phyloP scores from a whole-genome alignment of 2,888 invertebrate species.

The Zelleria hepariella region DNA sequence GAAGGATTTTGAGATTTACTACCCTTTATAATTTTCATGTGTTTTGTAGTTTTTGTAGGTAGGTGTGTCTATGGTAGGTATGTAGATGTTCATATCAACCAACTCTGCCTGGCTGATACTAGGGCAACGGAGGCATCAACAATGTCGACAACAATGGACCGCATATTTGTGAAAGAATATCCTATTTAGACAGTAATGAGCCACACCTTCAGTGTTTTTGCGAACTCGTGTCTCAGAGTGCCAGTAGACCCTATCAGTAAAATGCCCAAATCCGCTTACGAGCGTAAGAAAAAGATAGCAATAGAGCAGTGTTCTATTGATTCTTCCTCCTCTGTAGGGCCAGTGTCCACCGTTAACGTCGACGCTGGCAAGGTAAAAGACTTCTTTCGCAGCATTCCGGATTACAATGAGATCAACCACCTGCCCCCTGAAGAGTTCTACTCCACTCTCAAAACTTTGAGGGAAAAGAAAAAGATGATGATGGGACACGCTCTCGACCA shows the following conservation, averaged over 20 bases:
- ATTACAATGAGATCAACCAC: constrained; percentile 83
- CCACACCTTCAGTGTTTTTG: constrained; percentile 76
- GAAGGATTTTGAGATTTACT: too few relatives aligned
- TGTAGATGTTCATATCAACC: background rate
- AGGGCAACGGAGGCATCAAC: background rate
- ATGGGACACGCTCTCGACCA: constrained; percentile 44
- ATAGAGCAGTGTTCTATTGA: constrained; percentile 49
- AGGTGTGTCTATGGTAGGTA: too few relatives aligned
- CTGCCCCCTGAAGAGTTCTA: constrained; percentile 83
- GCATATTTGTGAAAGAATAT: background rate
- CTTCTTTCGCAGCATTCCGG: constrained; percentile 84
- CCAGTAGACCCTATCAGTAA: constrained; percentile 80
- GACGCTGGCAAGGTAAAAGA: constrained; percentile 76
- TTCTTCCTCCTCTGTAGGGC: constrained; percentile 37
- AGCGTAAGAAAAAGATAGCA: constrained; percentile 63
- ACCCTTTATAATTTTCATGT: too few relatives aligned
- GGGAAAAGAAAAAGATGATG: constrained; percentile 74
- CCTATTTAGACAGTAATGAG: constrained; percentile 25
- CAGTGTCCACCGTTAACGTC: constrained; percentile 35
- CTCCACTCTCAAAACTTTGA: constrained; percentile 76
- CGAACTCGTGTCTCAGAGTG: constrained; percentile 79
- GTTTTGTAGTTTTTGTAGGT: too few relatives aligned
- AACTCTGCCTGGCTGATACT: background rate
- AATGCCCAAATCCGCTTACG: constrained; percentile 79
- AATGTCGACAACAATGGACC: background rate